A percentile compares a stretch with the other conserved stretches of the same genome.
Evolutionary conservation across 2,888 invertebrate genomes (phyloP).

Genomic region (Agrilus mali): DNA sequence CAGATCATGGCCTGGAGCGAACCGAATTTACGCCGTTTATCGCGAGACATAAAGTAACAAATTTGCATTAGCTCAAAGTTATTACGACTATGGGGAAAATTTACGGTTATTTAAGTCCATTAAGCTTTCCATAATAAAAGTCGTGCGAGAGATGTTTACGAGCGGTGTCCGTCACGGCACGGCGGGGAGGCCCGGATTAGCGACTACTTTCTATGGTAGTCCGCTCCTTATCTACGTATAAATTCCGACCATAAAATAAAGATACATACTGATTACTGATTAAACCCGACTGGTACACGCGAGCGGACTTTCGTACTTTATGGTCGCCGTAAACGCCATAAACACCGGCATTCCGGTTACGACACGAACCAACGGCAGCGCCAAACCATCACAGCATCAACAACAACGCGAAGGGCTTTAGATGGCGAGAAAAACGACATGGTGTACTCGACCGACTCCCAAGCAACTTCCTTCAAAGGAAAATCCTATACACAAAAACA

Average conservation of each 20-base stretch:
- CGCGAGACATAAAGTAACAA: conserved; percentile 11
- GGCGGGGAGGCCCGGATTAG: conserved; percentile 9
- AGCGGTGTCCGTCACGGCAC: conserved; percentile 19
- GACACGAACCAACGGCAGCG: too few species aligned
- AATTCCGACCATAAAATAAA: conserved; percentile 28
- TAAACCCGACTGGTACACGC: conserved; percentile 29
- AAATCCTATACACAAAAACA: too few species aligned
- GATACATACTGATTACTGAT: conserved; percentile 34
- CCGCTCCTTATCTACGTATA: conserved; percentile 26
- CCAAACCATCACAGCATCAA: too few species aligned
- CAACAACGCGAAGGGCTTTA: too few species aligned
- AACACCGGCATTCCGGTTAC: conserved; percentile 27
- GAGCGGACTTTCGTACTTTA: conserved; percentile 29
- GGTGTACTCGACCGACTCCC: too few species aligned
- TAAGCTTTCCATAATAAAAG: conserved; percentile 27
- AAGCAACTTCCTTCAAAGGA: too few species aligned
- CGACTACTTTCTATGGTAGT: conserved; percentile 24
- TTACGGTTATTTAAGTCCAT: conserved; percentile 26
- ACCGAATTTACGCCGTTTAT: neutral
- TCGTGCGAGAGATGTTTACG: conserved; percentile 25
- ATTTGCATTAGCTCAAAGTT: conserved; percentile 18
- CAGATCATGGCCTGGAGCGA: too few species aligned
- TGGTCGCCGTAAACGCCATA: conserved; percentile 30
- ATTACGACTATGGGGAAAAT: conserved; percentile 20
- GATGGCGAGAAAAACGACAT: too few species aligned